phyloP scores from a whole-genome alignment of 1,140 invertebrate species.

The Musca vetustissima region DNA sequence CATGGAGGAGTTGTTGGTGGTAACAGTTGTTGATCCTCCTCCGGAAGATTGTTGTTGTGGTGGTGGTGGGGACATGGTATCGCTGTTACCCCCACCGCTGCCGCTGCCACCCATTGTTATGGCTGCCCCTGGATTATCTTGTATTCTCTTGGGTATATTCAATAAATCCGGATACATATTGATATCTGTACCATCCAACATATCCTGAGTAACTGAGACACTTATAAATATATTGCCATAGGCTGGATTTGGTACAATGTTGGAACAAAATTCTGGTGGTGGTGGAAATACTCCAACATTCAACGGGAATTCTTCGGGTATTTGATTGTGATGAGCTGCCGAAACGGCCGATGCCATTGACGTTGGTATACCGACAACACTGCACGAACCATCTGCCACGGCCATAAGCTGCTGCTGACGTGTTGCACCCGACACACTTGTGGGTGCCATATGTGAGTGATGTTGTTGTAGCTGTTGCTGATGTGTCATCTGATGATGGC shows the following conservation, averaged over 20 bases:
- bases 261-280: constrained; percentile 67
- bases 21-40: constrained; percentile 16
- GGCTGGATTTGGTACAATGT: constrained; percentile 58
- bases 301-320: constrained; percentile 52
- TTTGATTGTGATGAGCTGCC: constrained; percentile 34
- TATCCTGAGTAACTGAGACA: constrained; percentile 71
- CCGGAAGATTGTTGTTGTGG: constrained; percentile 32
- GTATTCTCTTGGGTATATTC: constrained; percentile 66
- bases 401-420: constrained; percentile 46
- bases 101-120: neutral
- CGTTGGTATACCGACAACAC: constrained; percentile 50
- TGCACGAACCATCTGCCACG: constrained; percentile 48
- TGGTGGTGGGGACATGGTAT: constrained; percentile 41
- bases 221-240: constrained; percentile 77
- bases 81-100: constrained; percentile 1
- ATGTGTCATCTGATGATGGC: constrained; percentile 37
- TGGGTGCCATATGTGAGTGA: constrained; percentile 23
- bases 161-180: constrained; percentile 76
- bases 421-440: constrained; percentile 19
- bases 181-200: constrained; percentile 58
- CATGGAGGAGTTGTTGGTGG: constrained; percentile 21
- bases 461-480: constrained; percentile 34
- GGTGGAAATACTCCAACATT: constrained; percentile 63
- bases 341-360: constrained; percentile 39
- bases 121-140: constrained; percentile 40